Evolutionary conservation across 2,888 invertebrate species (phyloP).

Genomic region (Platycheirus rosarum): DNA sequence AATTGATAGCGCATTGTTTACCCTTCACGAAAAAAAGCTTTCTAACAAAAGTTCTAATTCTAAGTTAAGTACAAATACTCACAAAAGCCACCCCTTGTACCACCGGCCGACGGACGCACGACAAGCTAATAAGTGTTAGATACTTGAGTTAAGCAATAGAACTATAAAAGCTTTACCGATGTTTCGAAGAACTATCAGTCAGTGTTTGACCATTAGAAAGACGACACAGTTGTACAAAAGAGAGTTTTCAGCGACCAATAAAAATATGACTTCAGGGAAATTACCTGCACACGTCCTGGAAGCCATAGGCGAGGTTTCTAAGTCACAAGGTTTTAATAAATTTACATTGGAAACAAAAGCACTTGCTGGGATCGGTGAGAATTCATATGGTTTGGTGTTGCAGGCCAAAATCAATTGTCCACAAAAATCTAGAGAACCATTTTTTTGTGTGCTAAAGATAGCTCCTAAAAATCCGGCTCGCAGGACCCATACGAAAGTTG

Average conservation of each 20-base stretch:
- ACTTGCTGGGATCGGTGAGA: slow-evolving; percentile 75
- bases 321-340: slow-evolving; percentile 10
- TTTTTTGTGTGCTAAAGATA: slow-evolving; percentile 77
- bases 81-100: slow-evolving; percentile 14
- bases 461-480: slow-evolving; percentile 78
- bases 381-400: slow-evolving; percentile 76
- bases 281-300: slow-evolving; percentile 35
- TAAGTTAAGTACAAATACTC: slow-evolving; percentile 3
- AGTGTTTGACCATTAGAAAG: slow-evolving; percentile 61
- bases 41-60: slow-evolving; percentile 1
- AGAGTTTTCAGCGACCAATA: neutral
- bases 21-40: slow-evolving; percentile 11
- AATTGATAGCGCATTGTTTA: slow-evolving; percentile 13
- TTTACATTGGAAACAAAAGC: slow-evolving; percentile 47
- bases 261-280: slow-evolving; percentile 37
- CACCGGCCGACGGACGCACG: neutral
- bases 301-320: slow-evolving; percentile 37
- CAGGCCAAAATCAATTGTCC: slow-evolving; percentile 71
- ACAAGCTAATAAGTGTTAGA: slow-evolving; percentile 37
- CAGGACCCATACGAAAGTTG: slow-evolving; percentile 77
- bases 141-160: slow-evolving; percentile 58
- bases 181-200: slow-evolving; percentile 60
- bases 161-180: slow-evolving; percentile 70
- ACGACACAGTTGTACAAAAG: slow-evolving; percentile 31
- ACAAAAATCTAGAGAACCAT: slow-evolving; percentile 4